Percentiles rank a stretch among this genome's conserved stretches.
Evolutionary conservation across 2,888 invertebrate species (phyloP).

Genomic region (Pyrochroa serraticornis): DNA sequence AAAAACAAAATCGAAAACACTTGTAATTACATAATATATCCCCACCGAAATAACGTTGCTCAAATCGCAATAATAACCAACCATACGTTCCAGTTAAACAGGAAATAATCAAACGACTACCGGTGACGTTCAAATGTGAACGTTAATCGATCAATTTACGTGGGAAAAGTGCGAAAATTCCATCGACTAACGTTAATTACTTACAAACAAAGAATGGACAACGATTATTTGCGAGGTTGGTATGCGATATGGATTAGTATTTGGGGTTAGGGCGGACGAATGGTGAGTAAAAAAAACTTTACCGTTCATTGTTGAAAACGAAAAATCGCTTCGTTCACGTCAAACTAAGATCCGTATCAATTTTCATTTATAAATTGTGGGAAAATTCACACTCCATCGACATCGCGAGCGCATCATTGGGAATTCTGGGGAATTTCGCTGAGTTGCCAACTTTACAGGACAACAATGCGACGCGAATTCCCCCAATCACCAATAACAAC

Average conservation of each 20-base stretch:
- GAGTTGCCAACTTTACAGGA: constrained; percentile 5
- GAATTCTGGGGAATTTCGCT: constrained; percentile 11
- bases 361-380: constrained; percentile 31
- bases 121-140: neutral
- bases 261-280: neutral
- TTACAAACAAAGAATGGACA: constrained; percentile 25
- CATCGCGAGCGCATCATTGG: constrained; percentile 26
- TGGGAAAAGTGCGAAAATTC: neutral
- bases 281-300: constrained; percentile 7
- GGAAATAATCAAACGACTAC: neutral
- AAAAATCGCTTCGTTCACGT: constrained; percentile 4
- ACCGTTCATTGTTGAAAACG: constrained; percentile 24
- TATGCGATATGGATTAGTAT: constrained; percentile 5
- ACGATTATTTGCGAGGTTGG: constrained; percentile 16
- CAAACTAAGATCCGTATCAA: constrained; percentile 4
- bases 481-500: neutral
- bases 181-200: constrained; percentile 1
- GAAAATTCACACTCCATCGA: constrained; percentile 24
- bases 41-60: too few relatives aligned
- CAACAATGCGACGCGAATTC: neutral
- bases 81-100: neutral
- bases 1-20: constrained; percentile 34
- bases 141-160: too few relatives aligned
- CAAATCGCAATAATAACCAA: too few relatives aligned
- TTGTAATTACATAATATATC: constrained; percentile 13